A percentile compares a stretch with the other conserved stretches of the same genome.
Evolutionary conservation across 2,888 invertebrate species (phyloP).

Genomic region (Muschampia plurimacula): DNA sequence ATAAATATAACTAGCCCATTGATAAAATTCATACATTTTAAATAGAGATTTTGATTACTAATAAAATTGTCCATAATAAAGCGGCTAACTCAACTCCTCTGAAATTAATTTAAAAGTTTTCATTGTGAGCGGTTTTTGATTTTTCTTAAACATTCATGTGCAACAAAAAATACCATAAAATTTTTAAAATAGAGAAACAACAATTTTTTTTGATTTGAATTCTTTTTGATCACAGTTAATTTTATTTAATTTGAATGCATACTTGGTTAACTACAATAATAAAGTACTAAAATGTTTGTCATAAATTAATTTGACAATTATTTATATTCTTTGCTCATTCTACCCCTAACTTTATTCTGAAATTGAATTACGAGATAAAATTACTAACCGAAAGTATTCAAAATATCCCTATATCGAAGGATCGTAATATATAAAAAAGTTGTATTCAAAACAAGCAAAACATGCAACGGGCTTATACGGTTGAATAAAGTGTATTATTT

Average conservation of each 20-base stretch:
- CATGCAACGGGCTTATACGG: not conserved
- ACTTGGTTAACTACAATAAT: too few species aligned
- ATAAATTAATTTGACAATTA: not conserved
- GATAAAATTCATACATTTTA: too few species aligned
- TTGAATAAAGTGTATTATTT: not conserved
- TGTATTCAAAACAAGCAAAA: constrained; percentile 31
- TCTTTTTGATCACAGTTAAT: too few species aligned
- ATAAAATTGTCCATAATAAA: too few species aligned
- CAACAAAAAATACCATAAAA: too few species aligned
- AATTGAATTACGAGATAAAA: constrained; percentile 4
- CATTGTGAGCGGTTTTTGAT: not conserved
- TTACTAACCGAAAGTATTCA: constrained; percentile 10
- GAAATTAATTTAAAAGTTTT: constrained; percentile 4
- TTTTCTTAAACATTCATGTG: too few species aligned
- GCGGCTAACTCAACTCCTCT: not conserved
- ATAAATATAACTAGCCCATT: too few species aligned
- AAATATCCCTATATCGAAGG: constrained; percentile 25
- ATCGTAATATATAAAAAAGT: constrained; percentile 45
- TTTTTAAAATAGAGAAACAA: too few species aligned
- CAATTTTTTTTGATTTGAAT: not conserved
- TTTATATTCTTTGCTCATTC: not conserved
- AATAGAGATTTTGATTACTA: too few species aligned
- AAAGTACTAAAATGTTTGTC: too few species aligned
- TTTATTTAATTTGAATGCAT: too few species aligned
- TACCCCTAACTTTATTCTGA: not conserved